Conservation (phyloP, 2,888 invertebrate genomes). For the Adela reaumurella region DNA sequence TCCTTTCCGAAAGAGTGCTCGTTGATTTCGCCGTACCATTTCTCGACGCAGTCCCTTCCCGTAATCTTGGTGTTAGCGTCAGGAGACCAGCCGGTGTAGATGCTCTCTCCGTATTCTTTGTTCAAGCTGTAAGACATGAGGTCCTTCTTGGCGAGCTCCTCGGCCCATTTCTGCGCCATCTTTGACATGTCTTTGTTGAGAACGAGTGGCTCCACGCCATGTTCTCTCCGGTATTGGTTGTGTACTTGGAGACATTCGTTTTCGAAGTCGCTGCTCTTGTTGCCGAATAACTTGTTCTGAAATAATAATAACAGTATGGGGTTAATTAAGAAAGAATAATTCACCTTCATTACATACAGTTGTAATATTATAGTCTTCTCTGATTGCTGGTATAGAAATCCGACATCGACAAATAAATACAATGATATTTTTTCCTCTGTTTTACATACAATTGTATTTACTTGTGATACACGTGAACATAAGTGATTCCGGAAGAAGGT, state of each 20-base stretch:
- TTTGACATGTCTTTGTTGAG: constrained; percentile 62
- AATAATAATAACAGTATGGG: constrained; percentile 4
- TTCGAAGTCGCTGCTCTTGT: constrained; percentile 23
- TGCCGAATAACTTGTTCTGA: constrained; percentile 10
- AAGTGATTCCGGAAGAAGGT: no score
- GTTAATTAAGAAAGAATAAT: no score
- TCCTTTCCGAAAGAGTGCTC: constrained; percentile 66
- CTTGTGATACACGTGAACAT: no score
- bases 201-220: constrained; percentile 43
- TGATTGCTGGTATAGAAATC: no score
- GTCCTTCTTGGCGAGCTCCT: constrained; percentile 61
- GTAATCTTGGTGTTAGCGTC: constrained; percentile 62
- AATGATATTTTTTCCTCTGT: no score
- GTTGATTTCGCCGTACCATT: constrained; percentile 76
- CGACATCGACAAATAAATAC: no score
- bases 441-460: no score
- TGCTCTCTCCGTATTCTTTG: constrained; percentile 64
- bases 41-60: constrained; percentile 66
- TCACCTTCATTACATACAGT: no score
- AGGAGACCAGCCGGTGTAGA: constrained; percentile 67
- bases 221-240: constrained; percentile 42
- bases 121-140: constrained; percentile 63
- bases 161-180: constrained; percentile 69
- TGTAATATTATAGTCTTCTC: no score
- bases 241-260: constrained; percentile 39